Evolutionary conservation across 2,888 invertebrate species (phyloP), one percentile per base, ranked within the genome.

Genomic region (Marasmarcha lunaedactyla): DNA sequence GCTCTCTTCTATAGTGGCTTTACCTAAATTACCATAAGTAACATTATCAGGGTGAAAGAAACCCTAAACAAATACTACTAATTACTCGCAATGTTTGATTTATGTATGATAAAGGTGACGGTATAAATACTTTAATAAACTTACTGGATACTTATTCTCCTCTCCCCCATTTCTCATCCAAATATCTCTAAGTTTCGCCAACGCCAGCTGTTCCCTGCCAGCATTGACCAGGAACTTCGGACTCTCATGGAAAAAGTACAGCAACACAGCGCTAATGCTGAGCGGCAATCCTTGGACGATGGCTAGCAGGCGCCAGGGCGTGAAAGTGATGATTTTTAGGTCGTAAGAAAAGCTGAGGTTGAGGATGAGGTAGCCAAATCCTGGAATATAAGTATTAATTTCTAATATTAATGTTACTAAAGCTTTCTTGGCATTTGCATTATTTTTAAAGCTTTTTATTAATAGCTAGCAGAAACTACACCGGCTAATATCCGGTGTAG

Each of bases 201-300:
- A 49, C 0, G 89, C 89, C 47, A 87, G 78, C 1, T 79, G 68
- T 41, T 85, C 84, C 15, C 71, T 68, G 7, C 88, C 87, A 42
- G 81, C 78, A 14, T 87, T 84, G 67, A 90, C 84, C 6, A 90
- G 63, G 57, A 88, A 91, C 61, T 90, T 90, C 1, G 91, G 90
- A 55, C 89, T 90, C 59, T 91, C 91, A n/a, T 88, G 85, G 44
- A 86, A 77, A 40, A 84, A 71, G 35, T 78, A 67, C 13, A 88
- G 58, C 0, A 81, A 59, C n/a, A 85, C 39, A 0, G 84, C 84
- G 33, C 88, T 85, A 2, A 87, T 46, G 1, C 89, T 55, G 34
- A 86, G 83, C 0, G 90, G 88, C 9, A 88, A 20, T 5, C 86
- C 63, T 39, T 76, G 58, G 3, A 78, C 47, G 10, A 67, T 44